Base-by-base conservation (phyloP, 1,140 invertebrate genomes). In the Stegodyphus mimosarum region DNA sequence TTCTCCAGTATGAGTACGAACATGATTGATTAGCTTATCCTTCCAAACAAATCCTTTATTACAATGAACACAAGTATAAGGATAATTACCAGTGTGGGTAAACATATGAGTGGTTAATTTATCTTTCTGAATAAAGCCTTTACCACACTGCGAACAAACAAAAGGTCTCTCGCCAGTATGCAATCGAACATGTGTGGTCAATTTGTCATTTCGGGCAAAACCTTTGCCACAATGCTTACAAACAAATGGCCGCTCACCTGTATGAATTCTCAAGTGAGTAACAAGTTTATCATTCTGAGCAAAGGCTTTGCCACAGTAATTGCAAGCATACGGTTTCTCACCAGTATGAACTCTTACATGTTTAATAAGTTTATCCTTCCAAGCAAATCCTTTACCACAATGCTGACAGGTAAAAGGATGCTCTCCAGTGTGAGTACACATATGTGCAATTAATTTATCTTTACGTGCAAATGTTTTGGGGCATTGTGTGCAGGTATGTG, bases 361-460 rank as follows among this genome's bases (percentile, higher is more conserved):
- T 52, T 90, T 87, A 33, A 89, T 87, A 50, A 91, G 79, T 33
- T 90, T 90, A 48, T 89, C 89, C 69, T 90, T 90, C 86, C 90
- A 90, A 71, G 90, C 86, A 87, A 91, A 91, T 49, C 88, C 88
- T 80, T 89, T 88, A 49, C 88, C 88, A 87, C 91, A 91, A 66
- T 88, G 88, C 51, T 87, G 88, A 77, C 91, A 91, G 6, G 64
- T 87, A 91, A 98, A 99, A 0, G 98, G 98, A 89, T 99, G 99
- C 91, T 99, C 97, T 0, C 98, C 98, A 0, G 97, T 99, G 91
- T 99, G 98, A 7, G 96, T 97, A 48, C 98, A 92, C 86, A 99
- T 93, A 89, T 99, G 98, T 88, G 98, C 98, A 90, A 51, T 88
- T 17, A 90, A 87, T 70, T 89, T 88, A 78, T 91, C 91, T 88